These are phyloP conservation scores for Cydia splendana DNA, from an alignment of 1,140 invertebrate genomes.

Conservation along the genomic window DNA sequence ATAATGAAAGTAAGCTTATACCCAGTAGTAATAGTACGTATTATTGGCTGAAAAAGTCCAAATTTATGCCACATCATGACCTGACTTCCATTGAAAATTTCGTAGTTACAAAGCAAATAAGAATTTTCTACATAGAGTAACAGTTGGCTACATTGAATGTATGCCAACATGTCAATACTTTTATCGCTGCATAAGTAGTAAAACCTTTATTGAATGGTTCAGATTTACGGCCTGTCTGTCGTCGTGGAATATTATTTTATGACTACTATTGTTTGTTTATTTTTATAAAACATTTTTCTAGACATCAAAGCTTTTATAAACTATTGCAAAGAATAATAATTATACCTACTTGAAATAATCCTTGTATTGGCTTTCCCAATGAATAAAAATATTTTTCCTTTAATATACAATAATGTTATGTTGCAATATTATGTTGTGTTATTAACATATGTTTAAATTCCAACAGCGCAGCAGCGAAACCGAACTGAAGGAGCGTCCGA, in stretches of 20 bases:
- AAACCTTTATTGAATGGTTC: not conserved
- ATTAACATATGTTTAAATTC: constrained; percentile 62
- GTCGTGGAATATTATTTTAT: constrained; percentile 26
- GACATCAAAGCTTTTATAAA: not conserved
- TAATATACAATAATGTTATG: too few species aligned
- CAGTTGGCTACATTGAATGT: not conserved
- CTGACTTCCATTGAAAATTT: too few species aligned
- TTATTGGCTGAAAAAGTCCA: too few species aligned
- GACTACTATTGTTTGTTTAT: not conserved
- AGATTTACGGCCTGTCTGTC: not conserved
- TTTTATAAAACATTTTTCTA: not conserved
- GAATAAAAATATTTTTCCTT: too few species aligned
- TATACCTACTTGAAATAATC: too few species aligned
- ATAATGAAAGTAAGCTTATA: too few species aligned
- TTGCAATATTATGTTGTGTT: constrained; percentile 30
- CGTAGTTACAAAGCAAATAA: too few species aligned
- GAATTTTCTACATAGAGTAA: not conserved
- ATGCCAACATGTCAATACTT: constrained; percentile 22
- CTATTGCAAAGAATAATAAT: not conserved
- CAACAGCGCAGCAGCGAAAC: constrained; percentile 76
- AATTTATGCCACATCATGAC: too few species aligned
- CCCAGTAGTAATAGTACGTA: too few species aligned
- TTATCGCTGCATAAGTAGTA: not conserved
- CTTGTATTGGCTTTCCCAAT: too few species aligned
- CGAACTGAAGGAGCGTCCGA: constrained; percentile 62